phyloP scores from a whole-genome alignment of 2,113 vertebrate species.

The Rissa tridactyla region DNA sequence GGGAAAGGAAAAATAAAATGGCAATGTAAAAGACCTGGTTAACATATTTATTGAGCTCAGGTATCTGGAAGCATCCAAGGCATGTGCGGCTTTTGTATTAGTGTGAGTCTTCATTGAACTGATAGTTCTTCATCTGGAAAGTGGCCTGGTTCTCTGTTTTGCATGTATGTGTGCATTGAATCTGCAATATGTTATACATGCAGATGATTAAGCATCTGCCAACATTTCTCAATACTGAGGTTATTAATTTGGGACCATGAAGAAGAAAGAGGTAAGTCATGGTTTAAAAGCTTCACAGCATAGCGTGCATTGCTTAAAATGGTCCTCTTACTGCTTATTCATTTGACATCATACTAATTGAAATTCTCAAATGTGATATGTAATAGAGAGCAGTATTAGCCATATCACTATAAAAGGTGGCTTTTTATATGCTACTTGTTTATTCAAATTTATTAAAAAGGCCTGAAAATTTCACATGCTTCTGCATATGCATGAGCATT shows the following conservation, averaged over 20 bases:
- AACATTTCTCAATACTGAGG: neutral
- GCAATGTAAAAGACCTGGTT: neutral
- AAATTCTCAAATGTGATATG: neutral
- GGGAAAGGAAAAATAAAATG: neutral
- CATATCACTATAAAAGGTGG: neutral
- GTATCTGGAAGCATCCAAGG: neutral
- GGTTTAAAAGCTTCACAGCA: neutral
- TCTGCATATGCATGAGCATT: neutral
- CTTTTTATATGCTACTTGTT: neutral
- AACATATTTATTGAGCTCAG: neutral
- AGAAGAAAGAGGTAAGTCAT: neutral
- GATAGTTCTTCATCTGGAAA: neutral
- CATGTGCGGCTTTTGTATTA: neutral
- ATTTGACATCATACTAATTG: neutral
- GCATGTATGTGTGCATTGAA: neutral
- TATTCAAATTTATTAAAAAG: conserved; percentile 16
- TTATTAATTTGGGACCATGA: neutral
- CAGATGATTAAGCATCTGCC: neutral
- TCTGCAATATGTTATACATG: neutral
- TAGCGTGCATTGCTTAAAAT: neutral
- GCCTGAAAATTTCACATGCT: neutral
- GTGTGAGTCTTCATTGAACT: neutral
- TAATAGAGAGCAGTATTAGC: neutral
- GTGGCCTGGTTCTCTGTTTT: neutral
- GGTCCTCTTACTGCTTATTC: neutral